Evolutionary conservation across 2,888 invertebrate species (phyloP).

Genomic region (Emmelina monodactyla): DNA sequence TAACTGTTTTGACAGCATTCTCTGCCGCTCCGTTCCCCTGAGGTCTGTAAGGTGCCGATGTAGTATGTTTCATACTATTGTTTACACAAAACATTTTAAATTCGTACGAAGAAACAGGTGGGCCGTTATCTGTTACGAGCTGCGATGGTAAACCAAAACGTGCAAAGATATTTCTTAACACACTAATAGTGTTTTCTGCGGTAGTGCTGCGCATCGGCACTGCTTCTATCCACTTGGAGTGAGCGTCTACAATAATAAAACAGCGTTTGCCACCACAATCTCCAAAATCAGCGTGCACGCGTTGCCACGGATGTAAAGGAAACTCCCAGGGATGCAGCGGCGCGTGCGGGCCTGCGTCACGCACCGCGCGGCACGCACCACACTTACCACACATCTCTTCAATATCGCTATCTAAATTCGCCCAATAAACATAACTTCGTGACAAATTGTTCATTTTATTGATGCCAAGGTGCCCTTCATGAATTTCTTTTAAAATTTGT

Average conservation of each 20-base stretch:
- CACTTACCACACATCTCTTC: conserved; percentile 3
- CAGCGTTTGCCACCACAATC: conserved; percentile 8
- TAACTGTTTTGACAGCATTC: conserved; percentile 15
- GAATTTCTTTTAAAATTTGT: not conserved
- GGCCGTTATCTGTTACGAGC: conserved; percentile 15
- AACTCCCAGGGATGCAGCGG: conserved; percentile 13
- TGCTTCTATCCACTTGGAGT: conserved; percentile 10
- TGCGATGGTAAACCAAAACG: conserved; percentile 13
- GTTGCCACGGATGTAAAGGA: conserved; percentile 14
- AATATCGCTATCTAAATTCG: not conserved
- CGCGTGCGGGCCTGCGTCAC: conserved; percentile 9
- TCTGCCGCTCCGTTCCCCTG: conserved; percentile 16
- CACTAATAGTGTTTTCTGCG: conserved; percentile 5
- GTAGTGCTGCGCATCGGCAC: conserved; percentile 6
- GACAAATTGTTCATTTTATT: conserved; percentile 14
- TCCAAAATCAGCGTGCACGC: conserved; percentile 14
- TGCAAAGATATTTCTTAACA: conserved; percentile 12
- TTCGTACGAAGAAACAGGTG: conserved; percentile 11
- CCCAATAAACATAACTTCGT: conserved; percentile 13
- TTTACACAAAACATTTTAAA: conserved; percentile 10
- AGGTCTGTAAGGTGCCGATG: conserved; percentile 8
- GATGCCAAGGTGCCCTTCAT: conserved; percentile 6
- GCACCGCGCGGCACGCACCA: conserved; percentile 7
- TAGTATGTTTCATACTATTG: conserved; percentile 9
- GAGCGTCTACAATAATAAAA: conserved; percentile 7